Evolutionary conservation across 2,113 vertebrate genomes (phyloP).

Genomic region (Chaenogobius annularis): DNA sequence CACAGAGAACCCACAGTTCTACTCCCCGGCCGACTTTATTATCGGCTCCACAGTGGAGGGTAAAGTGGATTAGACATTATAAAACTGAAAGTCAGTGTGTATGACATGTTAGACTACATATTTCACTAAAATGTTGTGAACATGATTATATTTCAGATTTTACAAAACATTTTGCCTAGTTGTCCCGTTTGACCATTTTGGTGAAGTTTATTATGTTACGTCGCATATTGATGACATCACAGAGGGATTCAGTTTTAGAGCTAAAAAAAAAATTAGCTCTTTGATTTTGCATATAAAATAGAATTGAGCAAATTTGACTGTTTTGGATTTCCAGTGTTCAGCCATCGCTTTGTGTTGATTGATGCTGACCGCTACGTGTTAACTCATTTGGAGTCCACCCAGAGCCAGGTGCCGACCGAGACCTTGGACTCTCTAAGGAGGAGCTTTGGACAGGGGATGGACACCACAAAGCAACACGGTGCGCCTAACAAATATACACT

Average conservation of each 20-base stretch:
- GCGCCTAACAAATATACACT: neutral
- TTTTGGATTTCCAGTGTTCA: constrained; percentile 79
- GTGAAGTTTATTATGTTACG: neutral
- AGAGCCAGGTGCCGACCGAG: constrained; percentile 74
- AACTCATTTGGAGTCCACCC: constrained; percentile 83
- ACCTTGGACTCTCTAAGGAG: constrained; percentile 79
- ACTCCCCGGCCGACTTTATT: constrained; percentile 84
- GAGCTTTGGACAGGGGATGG: constrained; percentile 29
- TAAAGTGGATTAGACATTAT: constrained; percentile 47
- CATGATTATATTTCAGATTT: too few species aligned
- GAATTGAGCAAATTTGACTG: neutral
- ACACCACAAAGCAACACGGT: neutral
- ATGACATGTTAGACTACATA: too few species aligned
- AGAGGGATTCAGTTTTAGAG: too few species aligned
- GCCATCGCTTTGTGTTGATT: constrained; percentile 85
- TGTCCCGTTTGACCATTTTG: too few species aligned
- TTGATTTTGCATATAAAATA: too few species aligned
- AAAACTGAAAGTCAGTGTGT: neutral
- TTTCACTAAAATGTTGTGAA: too few species aligned
- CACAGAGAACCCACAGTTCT: constrained; percentile 80
- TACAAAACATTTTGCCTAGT: too few species aligned
- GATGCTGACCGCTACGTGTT: constrained; percentile 84
- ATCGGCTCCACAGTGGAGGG: constrained; percentile 87
- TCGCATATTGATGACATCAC: too few species aligned
- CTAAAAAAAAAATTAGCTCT: too few species aligned